These are phyloP conservation scores for Helicoverpa assulta DNA, from an alignment of 2,888 invertebrate species.

Conservation along the genomic window DNA sequence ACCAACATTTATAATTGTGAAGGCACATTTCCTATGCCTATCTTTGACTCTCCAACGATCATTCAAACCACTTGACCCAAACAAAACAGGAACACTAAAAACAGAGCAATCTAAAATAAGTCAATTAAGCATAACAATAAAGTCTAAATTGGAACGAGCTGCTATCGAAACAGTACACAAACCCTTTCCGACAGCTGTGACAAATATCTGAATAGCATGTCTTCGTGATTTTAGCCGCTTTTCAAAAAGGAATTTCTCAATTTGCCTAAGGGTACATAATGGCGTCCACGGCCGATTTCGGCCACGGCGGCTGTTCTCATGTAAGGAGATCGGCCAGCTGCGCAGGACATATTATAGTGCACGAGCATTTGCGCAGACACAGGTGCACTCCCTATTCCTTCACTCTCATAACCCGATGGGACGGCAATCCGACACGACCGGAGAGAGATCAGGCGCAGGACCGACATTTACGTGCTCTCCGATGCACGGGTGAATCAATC, in stretches of 20 bases:
- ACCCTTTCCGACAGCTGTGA: conserved; percentile 27
- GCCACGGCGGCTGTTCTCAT: no score
- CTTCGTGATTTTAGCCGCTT: not conserved
- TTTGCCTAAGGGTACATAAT: not conserved
- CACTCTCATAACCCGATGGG: no score
- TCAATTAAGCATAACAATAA: conserved; percentile 24
- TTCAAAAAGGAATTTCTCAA: not conserved
- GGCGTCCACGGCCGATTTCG: no score
- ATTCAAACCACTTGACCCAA: conserved; percentile 4
- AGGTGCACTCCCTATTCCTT: no score
- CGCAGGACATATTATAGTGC: no score
- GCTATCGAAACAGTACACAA: conserved; percentile 19
- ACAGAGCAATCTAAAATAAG: conserved; percentile 18
- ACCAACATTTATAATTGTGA: not conserved
- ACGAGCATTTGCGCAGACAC: no score
- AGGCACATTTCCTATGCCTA: not conserved
- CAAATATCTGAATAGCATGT: conserved; percentile 41
- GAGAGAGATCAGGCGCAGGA: no score
- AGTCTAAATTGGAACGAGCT: conserved; percentile 10
- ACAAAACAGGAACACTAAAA: conserved; percentile 6
- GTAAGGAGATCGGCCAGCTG: no score
- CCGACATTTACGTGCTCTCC: no score
- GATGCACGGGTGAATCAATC: no score
- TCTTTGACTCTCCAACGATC: conserved; percentile 3
- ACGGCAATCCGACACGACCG: no score